Base-by-base conservation (phyloP, 2,797 vertebrate species). In the Coccyzus lansbergi region DNA sequence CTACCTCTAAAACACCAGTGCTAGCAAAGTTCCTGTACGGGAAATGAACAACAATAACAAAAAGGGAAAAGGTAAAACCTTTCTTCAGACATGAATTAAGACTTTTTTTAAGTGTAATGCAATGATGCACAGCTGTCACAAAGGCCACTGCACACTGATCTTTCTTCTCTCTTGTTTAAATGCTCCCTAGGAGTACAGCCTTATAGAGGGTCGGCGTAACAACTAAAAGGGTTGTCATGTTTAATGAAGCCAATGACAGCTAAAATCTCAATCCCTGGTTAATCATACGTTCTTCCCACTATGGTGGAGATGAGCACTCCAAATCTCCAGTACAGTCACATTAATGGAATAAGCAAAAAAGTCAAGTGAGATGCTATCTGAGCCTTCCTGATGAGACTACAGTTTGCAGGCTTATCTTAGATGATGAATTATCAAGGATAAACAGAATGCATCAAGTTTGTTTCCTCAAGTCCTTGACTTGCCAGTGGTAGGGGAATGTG, bases 371-470 rank as follows among this genome's bases (percentile, higher is more conserved):
- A 97, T 96, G 91, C 92, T 97, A 97, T 97, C 97, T 92, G 77
- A 92, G 68, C 65, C 92, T 92, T 84, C 84, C 75, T 96, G 97
- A 97, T 96, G 96, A 96, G 96, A 97, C 15, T 95, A 88, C 95
- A 95, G 86, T 95, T 96, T 97, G 90, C 94, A 96, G 94, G 85
- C 92, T 97, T 98, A 97, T 97, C 95, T 98, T 63, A 86, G 86
- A 96, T 96, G 96, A 97, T 94, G 91, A 97, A 96, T 96, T 95
- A 95, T 96, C 64, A 12, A 80, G 83, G 80, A 95, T 90, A 87
- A 95, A 96, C 83, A 93, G 80, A 97, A 97, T 84, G 91, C 20
- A 86, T 94, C 94, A 94, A 96, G 80, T 81, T 70, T 94, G 67
- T 76, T 71, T 96, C 52, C 68, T 64, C 36, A 88, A 97, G 95